A percentile compares a stretch with the other conserved stretches of the same genome.
phyloP scores from a whole-genome alignment of 1,140 invertebrate genomes.

The Battus philenor region DNA sequence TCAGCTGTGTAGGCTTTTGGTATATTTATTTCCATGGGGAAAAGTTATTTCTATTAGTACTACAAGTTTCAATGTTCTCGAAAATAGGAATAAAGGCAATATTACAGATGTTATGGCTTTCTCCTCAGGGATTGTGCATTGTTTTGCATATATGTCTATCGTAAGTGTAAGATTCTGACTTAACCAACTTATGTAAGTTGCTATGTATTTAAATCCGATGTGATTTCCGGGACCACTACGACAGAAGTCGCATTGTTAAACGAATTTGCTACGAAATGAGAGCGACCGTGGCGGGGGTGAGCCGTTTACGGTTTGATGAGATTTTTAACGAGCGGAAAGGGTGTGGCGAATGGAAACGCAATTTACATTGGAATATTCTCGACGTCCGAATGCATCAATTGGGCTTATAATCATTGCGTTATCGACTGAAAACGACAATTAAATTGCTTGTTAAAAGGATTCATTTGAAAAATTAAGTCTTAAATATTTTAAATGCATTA shows the following conservation, averaged over 20 bases:
- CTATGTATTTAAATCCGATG: too few relatives aligned
- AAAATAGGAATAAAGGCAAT: too few relatives aligned
- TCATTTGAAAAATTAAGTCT: neutral
- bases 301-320: slow-evolving; percentile 28
- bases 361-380: slow-evolving; percentile 26
- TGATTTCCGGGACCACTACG: neutral
- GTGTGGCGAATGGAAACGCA: slow-evolving; percentile 21
- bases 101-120: too few relatives aligned
- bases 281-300: neutral
- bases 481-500: neutral
- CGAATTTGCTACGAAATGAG: slow-evolving; percentile 13
- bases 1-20: too few relatives aligned
- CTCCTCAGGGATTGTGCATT: too few relatives aligned
- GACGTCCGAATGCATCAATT: slow-evolving; percentile 10
- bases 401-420: slow-evolving; percentile 10
- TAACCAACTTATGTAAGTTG: too few relatives aligned
- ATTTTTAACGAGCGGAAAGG: slow-evolving; percentile 36
- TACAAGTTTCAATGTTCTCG: too few relatives aligned
- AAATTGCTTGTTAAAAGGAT: neutral
- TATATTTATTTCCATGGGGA: too few relatives aligned
- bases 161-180: too few relatives aligned
- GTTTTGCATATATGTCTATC: too few relatives aligned
- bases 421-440: neutral
- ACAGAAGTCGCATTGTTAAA: slow-evolving; percentile 12
- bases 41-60: too few relatives aligned